Conservation (phyloP, 2,797 vertebrate genomes). For the Gadopsis marmoratus region DNA sequence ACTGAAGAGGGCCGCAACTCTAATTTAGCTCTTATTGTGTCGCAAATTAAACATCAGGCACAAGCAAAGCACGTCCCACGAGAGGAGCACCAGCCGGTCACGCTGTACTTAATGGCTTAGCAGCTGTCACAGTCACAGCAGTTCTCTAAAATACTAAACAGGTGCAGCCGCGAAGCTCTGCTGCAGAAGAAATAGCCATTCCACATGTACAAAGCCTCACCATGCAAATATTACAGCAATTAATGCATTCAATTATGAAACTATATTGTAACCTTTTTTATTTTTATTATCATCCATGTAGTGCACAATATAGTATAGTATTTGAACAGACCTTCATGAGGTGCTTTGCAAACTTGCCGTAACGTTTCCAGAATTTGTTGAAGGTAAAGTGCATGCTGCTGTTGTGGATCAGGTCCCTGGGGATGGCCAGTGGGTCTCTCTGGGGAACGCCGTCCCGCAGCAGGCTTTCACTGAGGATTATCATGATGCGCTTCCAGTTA, state of each 20-base stretch:
- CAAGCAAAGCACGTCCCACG: background rate
- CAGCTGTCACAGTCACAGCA: background rate
- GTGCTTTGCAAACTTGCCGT: constrained; percentile 93
- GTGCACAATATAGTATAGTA: background rate
- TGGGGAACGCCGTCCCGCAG: constrained; percentile 90
- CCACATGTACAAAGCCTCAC: background rate
- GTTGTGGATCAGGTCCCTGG: constrained; percentile 91
- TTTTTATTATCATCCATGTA: background rate
- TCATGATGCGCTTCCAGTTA: constrained; percentile 99
- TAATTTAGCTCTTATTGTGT: background rate
- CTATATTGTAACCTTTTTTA: too few species aligned
- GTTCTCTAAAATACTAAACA: background rate
- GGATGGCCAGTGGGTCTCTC: constrained; percentile 91
- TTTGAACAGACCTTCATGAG: constrained; percentile 90
- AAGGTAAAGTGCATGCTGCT: constrained; percentile 95
- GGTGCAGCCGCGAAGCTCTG: background rate
- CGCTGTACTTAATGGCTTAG: background rate
- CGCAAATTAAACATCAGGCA: background rate
- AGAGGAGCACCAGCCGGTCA: background rate
- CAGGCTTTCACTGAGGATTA: constrained; percentile 94
- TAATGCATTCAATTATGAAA: background rate
- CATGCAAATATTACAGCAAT: background rate
- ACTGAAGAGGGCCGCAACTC: background rate
- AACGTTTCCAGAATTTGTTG: constrained; percentile 98
- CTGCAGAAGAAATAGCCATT: background rate